These are phyloP conservation scores for Cyclophora punctaria DNA, from an alignment of 2,888 invertebrate genomes.

Conservation along the genomic window DNA sequence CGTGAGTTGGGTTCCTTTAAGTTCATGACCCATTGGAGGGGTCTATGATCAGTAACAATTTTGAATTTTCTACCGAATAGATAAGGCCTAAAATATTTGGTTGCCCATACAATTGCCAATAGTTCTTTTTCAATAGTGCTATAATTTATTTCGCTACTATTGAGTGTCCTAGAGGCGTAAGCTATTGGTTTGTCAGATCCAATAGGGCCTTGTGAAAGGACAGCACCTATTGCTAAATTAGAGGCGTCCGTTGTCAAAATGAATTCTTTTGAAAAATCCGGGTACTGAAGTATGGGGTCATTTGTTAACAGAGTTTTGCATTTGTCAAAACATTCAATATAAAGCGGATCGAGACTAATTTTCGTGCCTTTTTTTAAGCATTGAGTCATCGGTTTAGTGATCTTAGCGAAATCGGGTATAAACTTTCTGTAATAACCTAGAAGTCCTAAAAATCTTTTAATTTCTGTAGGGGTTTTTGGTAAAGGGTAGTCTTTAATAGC, in stretches of 20 bases:
- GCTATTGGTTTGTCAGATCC: constrained; percentile 11
- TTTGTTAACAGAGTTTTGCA: constrained; percentile 12
- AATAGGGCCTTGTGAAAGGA: constrained; percentile 21
- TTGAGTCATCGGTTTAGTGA: too few relatives aligned
- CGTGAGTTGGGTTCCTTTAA: constrained; percentile 29
- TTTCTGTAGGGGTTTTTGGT: constrained; percentile 22
- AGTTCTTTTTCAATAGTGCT: constrained; percentile 31
- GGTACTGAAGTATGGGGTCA: constrained; percentile 25
- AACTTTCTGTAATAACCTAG: neutral
- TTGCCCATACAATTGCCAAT: constrained; percentile 28
- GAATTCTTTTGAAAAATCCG: constrained; percentile 29
- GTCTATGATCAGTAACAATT: constrained; percentile 19
- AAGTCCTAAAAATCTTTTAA: constrained; percentile 24
- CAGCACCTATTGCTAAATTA: constrained; percentile 25
- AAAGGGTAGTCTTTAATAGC: constrained; percentile 7
- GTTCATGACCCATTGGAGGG: constrained; percentile 31
- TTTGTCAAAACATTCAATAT: constrained; percentile 11
- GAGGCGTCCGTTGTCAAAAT: constrained; percentile 28
- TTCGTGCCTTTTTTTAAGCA: too few relatives aligned
- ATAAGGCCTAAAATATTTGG: too few relatives aligned
- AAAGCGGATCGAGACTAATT: too few relatives aligned
- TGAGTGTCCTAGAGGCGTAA: constrained; percentile 22
- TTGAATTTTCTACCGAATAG: too few relatives aligned
- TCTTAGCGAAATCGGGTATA: too few relatives aligned
- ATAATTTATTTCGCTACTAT: constrained; percentile 21